A percentile compares a stretch with the other conserved stretches of the same genome.
Conservation (phyloP, 2,797 vertebrate genomes). For the Crocidura indochinensis region DNA sequence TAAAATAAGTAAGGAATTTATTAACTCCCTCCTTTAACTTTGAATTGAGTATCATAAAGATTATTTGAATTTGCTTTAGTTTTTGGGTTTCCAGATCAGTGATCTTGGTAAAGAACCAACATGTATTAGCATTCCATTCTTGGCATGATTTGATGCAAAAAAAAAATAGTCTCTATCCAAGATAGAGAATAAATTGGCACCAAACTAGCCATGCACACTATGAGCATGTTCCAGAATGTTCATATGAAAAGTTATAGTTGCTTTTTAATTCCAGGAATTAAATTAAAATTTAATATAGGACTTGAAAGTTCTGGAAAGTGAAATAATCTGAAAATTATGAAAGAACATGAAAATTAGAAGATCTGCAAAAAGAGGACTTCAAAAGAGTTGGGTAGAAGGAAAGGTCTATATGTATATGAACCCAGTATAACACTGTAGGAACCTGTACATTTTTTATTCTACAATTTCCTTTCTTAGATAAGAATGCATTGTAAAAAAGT, state of each 20-base stretch:
- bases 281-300: slow-evolving; percentile 43
- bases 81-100: slow-evolving; percentile 50
- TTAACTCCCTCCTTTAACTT: slow-evolving; percentile 32
- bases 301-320: slow-evolving; percentile 6
- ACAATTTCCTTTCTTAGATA: not conserved
- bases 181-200: slow-evolving; percentile 19
- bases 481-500: not conserved
- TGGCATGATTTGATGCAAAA: slow-evolving; percentile 68
- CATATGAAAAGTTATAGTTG: slow-evolving; percentile 52
- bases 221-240: slow-evolving; percentile 44
- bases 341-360: slow-evolving; percentile 52
- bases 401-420: not conserved
- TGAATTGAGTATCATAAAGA: slow-evolving; percentile 39
- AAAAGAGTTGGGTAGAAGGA: not conserved
- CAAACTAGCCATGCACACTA: slow-evolving; percentile 45
- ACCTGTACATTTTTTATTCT: not conserved
- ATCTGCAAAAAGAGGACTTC: not conserved
- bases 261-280: slow-evolving; percentile 69
- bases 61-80: slow-evolving; percentile 59
- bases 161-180: slow-evolving; percentile 67
- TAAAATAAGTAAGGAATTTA: not conserved
- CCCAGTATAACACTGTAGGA: not conserved
- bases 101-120: slow-evolving; percentile 71
- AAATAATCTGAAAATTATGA: slow-evolving; percentile 61
- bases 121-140: slow-evolving; percentile 62